Conservation (phyloP, 2,113 vertebrate species). For the Paramisgurnus dabryanus region DNA sequence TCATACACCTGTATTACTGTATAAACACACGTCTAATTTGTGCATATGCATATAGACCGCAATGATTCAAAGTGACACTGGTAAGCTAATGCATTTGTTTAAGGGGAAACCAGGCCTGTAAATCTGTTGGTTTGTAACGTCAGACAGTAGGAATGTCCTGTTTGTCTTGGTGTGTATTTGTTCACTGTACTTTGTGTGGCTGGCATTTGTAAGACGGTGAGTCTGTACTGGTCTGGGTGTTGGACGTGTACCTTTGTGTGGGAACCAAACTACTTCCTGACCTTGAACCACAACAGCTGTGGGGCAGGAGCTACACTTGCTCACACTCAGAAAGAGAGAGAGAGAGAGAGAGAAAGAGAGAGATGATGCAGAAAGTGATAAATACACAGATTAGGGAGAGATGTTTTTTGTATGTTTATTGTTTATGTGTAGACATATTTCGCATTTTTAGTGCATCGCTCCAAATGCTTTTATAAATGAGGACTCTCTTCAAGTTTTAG, state of each 20-base stretch:
- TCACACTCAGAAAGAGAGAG: conserved; percentile 36
- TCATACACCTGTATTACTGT: too few species aligned
- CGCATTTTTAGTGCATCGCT: neutral
- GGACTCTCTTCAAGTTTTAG: too few species aligned
- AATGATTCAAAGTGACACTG: conserved; percentile 1
- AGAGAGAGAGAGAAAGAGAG: conserved; percentile 11
- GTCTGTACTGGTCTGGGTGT: conserved; percentile 31
- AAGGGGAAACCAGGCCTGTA: conserved; percentile 36
- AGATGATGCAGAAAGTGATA: neutral
- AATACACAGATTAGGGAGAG: neutral
- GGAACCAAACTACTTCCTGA: conserved; percentile 61
- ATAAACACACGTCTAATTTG: too few species aligned
- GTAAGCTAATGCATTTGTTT: conserved; percentile 21
- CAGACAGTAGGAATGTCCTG: conserved; percentile 57
- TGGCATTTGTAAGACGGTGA: conserved; percentile 44
- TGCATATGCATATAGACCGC: neutral
- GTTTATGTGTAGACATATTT: neutral
- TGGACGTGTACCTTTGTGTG: conserved; percentile 55
- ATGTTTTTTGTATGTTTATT: neutral
- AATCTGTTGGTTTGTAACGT: conserved; percentile 47
- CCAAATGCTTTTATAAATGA: neutral
- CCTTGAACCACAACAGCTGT: conserved; percentile 54
- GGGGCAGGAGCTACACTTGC: conserved; percentile 43
- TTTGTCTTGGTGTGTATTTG: conserved; percentile 57
- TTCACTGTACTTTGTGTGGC: conserved; percentile 51